Base-by-base conservation (phyloP, 2,888 invertebrate genomes). In the Mycalesis mineus region DNA sequence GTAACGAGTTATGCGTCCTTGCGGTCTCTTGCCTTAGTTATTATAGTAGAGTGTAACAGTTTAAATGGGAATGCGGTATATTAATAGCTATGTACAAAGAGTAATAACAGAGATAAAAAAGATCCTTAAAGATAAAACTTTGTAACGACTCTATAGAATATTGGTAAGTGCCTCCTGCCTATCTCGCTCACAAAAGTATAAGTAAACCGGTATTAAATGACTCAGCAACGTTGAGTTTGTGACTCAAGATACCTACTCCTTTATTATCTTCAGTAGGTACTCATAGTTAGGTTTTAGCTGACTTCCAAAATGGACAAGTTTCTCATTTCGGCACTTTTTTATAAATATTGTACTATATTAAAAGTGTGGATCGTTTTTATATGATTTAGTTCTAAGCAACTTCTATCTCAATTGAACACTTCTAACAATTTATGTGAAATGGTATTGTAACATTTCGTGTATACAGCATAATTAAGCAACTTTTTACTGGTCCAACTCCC, bases 1-100 rank as follows among this genome's bases (percentile, higher is more conserved):
- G 77, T 83, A 82, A 82, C 80, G 80, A 83, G 82, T 77, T 68
- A 69, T 72, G 78, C 69, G 76, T 67, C 71, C 73, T 71, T 75
- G 75, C 71, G 75, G 74, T 5, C 29, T 39, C 37, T 14, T 7
- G 28, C 13, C 39, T 39, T n/a, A 29, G 22, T 22, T 22, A 22
- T 22, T 22, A 22, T 22, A 22, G 3, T 22, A 5, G 22, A 22
- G 5, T 22, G 22, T 22, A 22, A 4, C 33, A n/a, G 17, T 17
- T 22, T 9, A 8, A 4, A 17, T 9, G 22, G 17, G 41, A 42
- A 7, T 17, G 11, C 8, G 15, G 17, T 22, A 17, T 41, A 17
- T 15, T 17, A 9, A 41, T 41, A 13, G 7, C 7, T 7, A 40
- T 15, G 2, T 40, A 3, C 9, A 15, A 22, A 11, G 9, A 41